These are phyloP conservation scores for Lepus americanus DNA, from an alignment of 2,113 vertebrate genomes.

Conservation along the genomic window DNA sequence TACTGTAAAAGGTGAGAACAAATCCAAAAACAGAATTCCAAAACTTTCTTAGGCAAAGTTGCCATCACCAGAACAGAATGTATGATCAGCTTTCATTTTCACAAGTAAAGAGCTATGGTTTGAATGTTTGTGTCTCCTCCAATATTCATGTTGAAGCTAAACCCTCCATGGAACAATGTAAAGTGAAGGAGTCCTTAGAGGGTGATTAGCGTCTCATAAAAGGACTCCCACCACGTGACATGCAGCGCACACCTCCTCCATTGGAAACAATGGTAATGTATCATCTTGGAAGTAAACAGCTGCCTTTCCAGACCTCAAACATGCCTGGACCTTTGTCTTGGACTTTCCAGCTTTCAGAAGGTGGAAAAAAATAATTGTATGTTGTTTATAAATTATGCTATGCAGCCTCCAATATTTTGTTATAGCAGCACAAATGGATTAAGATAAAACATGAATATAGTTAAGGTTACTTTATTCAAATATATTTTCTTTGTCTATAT, in stretches of 20 bases:
- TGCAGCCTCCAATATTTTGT: background rate
- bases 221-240: background rate
- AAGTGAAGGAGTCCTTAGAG: background rate
- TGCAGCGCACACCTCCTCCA: background rate
- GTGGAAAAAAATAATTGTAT: background rate
- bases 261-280: no score
- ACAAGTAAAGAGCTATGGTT: background rate
- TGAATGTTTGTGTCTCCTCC: background rate
- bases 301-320: background rate
- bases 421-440: background rate
- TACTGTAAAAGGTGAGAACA: background rate
- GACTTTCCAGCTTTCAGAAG: background rate
- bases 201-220: background rate
- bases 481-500: background rate
- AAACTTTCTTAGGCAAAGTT: background rate
- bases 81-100: background rate
- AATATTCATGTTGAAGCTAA: background rate
- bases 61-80: background rate
- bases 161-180: background rate
- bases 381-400: background rate
- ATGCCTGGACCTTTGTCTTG: background rate
- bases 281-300: background rate
- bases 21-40: background rate
- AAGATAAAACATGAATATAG: background rate
- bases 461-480: background rate